These are phyloP conservation scores for Bombus sibiricus DNA, from an alignment of 1,140 invertebrate genomes.

Conservation along the genomic window DNA sequence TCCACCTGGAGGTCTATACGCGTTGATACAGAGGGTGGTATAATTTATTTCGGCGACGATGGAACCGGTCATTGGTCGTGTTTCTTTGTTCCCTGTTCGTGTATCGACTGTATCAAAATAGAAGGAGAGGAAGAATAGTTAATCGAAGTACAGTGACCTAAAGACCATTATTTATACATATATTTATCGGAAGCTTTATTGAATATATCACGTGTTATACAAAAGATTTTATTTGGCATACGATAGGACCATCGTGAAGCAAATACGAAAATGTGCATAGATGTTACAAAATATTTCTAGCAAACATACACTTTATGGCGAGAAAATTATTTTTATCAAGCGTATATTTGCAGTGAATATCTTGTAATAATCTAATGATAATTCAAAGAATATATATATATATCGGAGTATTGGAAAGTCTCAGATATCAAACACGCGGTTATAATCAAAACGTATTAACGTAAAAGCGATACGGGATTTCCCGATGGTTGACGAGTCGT, in stretches of 20 bases:
- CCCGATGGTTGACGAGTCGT: neutral
- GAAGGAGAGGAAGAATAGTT: neutral
- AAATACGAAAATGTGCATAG: neutral
- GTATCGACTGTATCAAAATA: neutral
- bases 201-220: neutral
- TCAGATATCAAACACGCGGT: no score
- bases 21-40: neutral
- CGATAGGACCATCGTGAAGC: no score
- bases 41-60: constrained; percentile 11
- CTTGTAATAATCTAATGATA: neutral
- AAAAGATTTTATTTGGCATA: neutral
- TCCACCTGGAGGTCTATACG: constrained; percentile 11
- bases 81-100: neutral
- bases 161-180: neutral
- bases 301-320: no score
- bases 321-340: neutral
- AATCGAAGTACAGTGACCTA: no score
- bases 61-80: neutral
- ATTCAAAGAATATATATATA: neutral
- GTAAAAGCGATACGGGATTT: neutral
- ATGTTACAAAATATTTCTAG: neutral
- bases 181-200: neutral
- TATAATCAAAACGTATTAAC: constrained; percentile 4
- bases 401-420: neutral
- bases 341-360: neutral